phyloP scores from a whole-genome alignment of 1,140 invertebrate genomes.

The Triops cancriformis region DNA sequence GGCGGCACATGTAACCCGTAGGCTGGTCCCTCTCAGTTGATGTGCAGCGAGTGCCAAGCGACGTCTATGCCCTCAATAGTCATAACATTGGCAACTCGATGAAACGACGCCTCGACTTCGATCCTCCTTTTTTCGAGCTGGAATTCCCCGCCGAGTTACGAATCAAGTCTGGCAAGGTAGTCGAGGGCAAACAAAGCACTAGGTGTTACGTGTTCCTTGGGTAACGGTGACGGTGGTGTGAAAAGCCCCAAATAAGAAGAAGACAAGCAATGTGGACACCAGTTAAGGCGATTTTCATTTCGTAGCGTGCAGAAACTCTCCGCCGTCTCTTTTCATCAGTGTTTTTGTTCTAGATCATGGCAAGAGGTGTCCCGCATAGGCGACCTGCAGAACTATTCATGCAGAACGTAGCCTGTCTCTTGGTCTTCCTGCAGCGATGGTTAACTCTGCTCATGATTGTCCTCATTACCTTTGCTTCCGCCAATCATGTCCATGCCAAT shows the following conservation, averaged over 20 bases:
- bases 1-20: conserved; percentile 8
- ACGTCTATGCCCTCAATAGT: neutral
- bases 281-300: neutral
- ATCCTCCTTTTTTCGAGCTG: neutral
- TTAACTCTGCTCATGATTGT: neutral
- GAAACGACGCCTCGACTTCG: neutral
- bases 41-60: conserved; percentile 2
- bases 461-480: neutral
- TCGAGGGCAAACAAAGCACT: neutral
- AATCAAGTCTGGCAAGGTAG: neutral
- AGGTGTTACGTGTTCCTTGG: no score
- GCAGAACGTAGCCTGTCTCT: neutral
- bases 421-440: neutral
- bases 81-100: neutral
- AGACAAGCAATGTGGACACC: neutral
- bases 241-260: neutral
- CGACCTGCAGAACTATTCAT: conserved; percentile 2
- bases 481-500: neutral
- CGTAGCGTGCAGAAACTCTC: neutral
- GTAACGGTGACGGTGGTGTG: no score
- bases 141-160: neutral
- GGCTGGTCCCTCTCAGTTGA: conserved; percentile 1
- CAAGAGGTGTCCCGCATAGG: neutral
- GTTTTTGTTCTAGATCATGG: conserved; percentile 10
- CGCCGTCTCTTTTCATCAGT: neutral